Conservation (phyloP, 2,797 vertebrate genomes). For the Typhlichthys subterraneus region DNA sequence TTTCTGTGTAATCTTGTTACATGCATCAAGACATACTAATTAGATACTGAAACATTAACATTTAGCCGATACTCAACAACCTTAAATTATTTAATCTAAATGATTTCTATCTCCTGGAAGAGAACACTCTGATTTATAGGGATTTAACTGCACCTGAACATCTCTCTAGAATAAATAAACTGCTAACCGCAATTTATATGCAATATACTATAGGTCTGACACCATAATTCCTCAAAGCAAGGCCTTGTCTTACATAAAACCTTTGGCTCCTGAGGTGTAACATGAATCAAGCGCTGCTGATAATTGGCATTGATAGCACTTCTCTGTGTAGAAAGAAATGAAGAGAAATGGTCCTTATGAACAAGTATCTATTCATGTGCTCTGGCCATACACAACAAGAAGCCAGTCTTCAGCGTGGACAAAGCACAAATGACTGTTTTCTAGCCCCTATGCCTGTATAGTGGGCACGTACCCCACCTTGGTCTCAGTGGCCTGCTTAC, state of each 20-base stretch:
- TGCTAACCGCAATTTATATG: not conserved
- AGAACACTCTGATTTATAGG: too few relatives aligned
- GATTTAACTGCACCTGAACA: too few relatives aligned
- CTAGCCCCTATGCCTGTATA: conserved; percentile 35
- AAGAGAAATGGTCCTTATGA: conserved; percentile 7
- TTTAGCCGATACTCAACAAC: too few relatives aligned
- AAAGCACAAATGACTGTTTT: conserved; percentile 56
- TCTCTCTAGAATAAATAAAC: not conserved
- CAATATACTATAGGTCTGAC: not conserved
- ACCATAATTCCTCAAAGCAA: not conserved
- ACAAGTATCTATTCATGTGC: conserved; percentile 54
- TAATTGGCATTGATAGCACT: conserved; percentile 30
- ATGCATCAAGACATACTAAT: too few relatives aligned
- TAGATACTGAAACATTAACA: too few relatives aligned
- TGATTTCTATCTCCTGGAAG: too few relatives aligned
- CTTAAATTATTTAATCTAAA: too few relatives aligned
- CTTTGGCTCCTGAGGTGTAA: conserved; percentile 7
- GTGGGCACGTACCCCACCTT: not conserved
- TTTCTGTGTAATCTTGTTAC: too few relatives aligned
- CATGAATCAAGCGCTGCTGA: not conserved
- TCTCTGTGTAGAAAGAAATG: conserved; percentile 35
- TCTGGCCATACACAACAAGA: conserved; percentile 42
- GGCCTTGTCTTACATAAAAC: not conserved
- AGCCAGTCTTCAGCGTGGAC: conserved; percentile 43
- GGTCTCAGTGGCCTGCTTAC: conserved; percentile 27